These are phyloP conservation scores for Lithophane socia DNA, from an alignment of 2,888 invertebrate genomes.

Conservation along the genomic window DNA sequence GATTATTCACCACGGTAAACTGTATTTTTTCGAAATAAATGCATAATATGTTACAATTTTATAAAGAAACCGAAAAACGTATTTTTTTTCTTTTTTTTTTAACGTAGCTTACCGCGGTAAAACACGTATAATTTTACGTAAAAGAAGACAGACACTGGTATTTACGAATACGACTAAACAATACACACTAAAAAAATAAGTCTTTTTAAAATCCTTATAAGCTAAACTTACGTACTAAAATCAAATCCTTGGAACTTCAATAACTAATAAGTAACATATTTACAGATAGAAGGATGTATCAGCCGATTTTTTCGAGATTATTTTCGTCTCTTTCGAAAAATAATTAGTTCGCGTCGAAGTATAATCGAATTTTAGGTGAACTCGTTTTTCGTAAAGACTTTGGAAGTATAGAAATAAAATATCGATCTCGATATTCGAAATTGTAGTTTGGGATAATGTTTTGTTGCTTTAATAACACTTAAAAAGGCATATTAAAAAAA, in stretches of 20 bases:
- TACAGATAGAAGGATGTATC: constrained; percentile 65
- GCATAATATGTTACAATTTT: constrained; percentile 21
- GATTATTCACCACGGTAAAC: constrained; percentile 41
- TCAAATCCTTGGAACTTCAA: constrained; percentile 84
- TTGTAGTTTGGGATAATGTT: constrained; percentile 57
- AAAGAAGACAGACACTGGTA: constrained; percentile 67
- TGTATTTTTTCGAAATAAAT: constrained; percentile 36
- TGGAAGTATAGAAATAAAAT: constrained; percentile 5
- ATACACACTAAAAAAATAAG: constrained; percentile 81
- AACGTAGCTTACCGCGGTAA: constrained; percentile 36
- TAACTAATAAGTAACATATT: constrained; percentile 71
- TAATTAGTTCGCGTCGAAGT: constrained; percentile 63
- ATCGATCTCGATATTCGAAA: constrained; percentile 57
- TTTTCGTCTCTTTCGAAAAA: constrained; percentile 56
- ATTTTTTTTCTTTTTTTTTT: constrained; percentile 23
- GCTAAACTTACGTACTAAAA: constrained; percentile 75
- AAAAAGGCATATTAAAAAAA: constrained; percentile 30
- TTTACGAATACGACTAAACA: constrained; percentile 71
- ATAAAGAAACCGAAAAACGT: constrained; percentile 18
- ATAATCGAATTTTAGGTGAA: constrained; percentile 61
- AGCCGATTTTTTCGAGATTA: constrained; percentile 33
- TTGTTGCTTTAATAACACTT: constrained; percentile 38
- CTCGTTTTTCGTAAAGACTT: constrained; percentile 52
- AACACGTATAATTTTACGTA: constrained; percentile 44
- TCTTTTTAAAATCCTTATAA: constrained; percentile 84